A percentile compares a stretch with the other conserved stretches of the same genome.
These are phyloP conservation scores for Ptilodon capucinus DNA, from an alignment of 2,888 invertebrate species.

Conservation along the genomic window DNA sequence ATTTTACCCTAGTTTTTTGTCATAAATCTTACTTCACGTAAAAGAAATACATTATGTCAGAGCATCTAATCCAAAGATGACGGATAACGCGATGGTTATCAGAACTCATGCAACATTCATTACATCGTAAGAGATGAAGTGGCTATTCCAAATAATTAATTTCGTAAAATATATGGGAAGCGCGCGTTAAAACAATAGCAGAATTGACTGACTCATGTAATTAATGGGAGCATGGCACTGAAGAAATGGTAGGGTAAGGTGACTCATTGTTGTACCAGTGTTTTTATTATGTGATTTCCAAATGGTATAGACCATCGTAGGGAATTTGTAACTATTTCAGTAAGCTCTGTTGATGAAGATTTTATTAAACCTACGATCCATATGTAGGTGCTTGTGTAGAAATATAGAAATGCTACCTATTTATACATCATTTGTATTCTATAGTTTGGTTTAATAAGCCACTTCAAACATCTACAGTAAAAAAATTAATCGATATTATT, in stretches of 20 bases:
- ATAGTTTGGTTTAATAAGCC: too few relatives aligned
- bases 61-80: conserved; percentile 8
- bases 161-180: conserved; percentile 37
- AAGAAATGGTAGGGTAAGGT: conserved; percentile 12
- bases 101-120: conserved; percentile 26
- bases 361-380: too few relatives aligned
- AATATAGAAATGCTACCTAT: too few relatives aligned
- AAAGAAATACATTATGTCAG: conserved; percentile 20
- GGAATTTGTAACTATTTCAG: too few relatives aligned
- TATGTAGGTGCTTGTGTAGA: too few relatives aligned
- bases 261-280: background rate
- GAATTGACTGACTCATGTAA: conserved; percentile 27
- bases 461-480: too few relatives aligned
- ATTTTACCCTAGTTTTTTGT: background rate
- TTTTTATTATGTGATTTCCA: background rate
- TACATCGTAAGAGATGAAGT: conserved; percentile 20
- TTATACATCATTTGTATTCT: too few relatives aligned
- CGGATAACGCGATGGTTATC: conserved; percentile 19
- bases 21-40: background rate
- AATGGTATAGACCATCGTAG: background rate
- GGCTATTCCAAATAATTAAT: conserved; percentile 33
- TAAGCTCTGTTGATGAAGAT: too few relatives aligned
- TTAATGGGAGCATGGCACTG: conserved; percentile 13
- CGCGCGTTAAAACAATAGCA: conserved; percentile 27
- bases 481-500: too few relatives aligned